Evolutionary conservation across 2,888 invertebrate species (phyloP).

Genomic region (Eristalis arbustorum): DNA sequence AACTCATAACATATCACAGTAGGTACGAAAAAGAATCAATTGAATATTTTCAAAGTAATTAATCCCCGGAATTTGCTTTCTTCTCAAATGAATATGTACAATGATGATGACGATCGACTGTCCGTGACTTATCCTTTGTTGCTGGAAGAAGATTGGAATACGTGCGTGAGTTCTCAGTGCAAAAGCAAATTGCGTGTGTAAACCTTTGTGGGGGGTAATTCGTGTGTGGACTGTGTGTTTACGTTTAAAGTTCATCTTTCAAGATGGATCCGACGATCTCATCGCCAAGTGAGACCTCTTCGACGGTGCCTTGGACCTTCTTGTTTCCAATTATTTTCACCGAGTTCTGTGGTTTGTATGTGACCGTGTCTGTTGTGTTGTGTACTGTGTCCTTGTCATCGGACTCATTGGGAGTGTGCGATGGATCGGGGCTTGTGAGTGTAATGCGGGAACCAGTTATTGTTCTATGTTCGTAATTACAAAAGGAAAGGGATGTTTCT

Average conservation of each 20-base stretch:
- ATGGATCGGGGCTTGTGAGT: constrained; percentile 82
- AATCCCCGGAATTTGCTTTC: neutral
- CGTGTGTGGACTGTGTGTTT: constrained; percentile 32
- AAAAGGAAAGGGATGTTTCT: constrained; percentile 49
- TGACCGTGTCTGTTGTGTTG: constrained; percentile 78
- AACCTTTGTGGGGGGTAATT: constrained; percentile 41
- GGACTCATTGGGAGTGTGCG: constrained; percentile 73
- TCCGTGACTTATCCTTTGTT: constrained; percentile 37
- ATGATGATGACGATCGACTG: constrained; percentile 32
- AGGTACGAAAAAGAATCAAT: constrained; percentile 49
- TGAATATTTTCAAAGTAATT: constrained; percentile 5
- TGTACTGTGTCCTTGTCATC: constrained; percentile 75
- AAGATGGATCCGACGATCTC: constrained; percentile 56
- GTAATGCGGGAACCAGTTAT: constrained; percentile 81
- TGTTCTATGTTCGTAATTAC: constrained; percentile 74
- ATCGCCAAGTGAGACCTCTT: constrained; percentile 75
- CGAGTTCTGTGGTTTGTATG: constrained; percentile 76
- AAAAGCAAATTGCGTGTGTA: neutral
- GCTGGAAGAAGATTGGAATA: constrained; percentile 9
- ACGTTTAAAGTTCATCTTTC: constrained; percentile 76
- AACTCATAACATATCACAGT: constrained; percentile 63
- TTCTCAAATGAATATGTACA: constrained; percentile 29
- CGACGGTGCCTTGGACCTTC: constrained; percentile 76
- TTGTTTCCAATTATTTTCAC: constrained; percentile 59
- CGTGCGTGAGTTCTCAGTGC: neutral